Base-by-base conservation (phyloP, 2,113 vertebrate species). In the Cochlearius cochlearius region DNA sequence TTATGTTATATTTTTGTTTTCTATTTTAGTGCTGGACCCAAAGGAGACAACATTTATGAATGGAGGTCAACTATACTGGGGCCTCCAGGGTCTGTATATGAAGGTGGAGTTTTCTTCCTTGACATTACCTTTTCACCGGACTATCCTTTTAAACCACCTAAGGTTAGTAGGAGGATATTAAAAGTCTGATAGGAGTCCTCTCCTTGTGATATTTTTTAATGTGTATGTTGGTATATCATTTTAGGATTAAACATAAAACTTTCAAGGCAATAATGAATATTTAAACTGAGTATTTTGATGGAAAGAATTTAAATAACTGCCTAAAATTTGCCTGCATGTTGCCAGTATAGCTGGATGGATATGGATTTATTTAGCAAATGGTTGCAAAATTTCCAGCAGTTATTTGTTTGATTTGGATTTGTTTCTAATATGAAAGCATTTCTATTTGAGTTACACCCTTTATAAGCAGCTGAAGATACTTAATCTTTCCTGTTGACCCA, bases 21-120 rank as follows among this genome's bases (percentile, higher is more conserved):
- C 96, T 97, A 19, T 98, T 98, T 92, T 97, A 99, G 99, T 96
- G 99, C 99, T 89, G 99, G 99, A 95, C 99, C 99, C 94, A 99
- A 99, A 99, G 99, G 99, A 98, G 99, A 99, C 98, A 99, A 99
- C 98, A 99, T 99, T 98, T 99, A 99, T 97, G 99, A 99, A 98
- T 99, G 99, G 99, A 99, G 99, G 98, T 99, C 99, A 88, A 99
- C 99, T 97, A 99, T 99, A 98, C 98, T 99, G 98, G 99, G 99
- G 66, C 99, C 99, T 68, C 99, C 99, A 39, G 99, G 99, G 92
- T 99, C 99, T 64, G 99, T 99, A 94, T 99, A 99, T 88, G 99
- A 99, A 98, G 99, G 99, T 95, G 99, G 99, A 32, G 99, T 99
- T 97, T 99, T 99, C 99, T 99, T 99, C 98, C 98, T 99, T 98